Conservation (phyloP, 2,113 vertebrate species). For the Caretta caretta region DNA sequence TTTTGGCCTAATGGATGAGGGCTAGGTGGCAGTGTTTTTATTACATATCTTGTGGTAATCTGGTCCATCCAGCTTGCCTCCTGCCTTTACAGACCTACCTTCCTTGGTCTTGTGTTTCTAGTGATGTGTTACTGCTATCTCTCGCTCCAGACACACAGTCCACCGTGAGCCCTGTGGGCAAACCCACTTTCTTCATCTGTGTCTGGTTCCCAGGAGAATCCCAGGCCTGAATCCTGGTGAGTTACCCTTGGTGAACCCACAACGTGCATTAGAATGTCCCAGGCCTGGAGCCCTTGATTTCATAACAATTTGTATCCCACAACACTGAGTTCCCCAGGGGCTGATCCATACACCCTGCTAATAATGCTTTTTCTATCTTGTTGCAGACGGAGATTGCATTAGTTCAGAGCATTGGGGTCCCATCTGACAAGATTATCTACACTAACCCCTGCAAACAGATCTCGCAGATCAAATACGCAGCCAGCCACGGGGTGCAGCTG, state of each 20-base stretch:
- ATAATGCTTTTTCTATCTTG: neutral
- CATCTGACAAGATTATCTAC: conserved; percentile 79
- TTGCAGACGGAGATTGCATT: conserved; percentile 78
- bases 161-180: neutral
- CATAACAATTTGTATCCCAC: neutral
- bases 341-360: neutral
- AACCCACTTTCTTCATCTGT: neutral
- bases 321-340: neutral
- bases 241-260: neutral
- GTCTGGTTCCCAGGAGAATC: neutral
- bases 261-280: neutral
- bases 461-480: conserved; percentile 80
- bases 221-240: fast-evolving
- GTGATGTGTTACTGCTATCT: neutral
- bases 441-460: conserved; percentile 84
- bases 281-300: neutral
- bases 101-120: neutral
- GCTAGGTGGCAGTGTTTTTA: neutral
- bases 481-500: conserved; percentile 72
- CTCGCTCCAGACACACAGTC: neutral
- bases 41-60: neutral
- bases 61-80: neutral
- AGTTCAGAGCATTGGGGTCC: conserved; percentile 75
- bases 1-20: neutral
- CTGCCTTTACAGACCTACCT: neutral